Percentiles rank a stretch among this genome's conserved stretches.
Evolutionary conservation across 2,797 vertebrate species (phyloP).

Genomic region (Tangara arthus): DNA sequence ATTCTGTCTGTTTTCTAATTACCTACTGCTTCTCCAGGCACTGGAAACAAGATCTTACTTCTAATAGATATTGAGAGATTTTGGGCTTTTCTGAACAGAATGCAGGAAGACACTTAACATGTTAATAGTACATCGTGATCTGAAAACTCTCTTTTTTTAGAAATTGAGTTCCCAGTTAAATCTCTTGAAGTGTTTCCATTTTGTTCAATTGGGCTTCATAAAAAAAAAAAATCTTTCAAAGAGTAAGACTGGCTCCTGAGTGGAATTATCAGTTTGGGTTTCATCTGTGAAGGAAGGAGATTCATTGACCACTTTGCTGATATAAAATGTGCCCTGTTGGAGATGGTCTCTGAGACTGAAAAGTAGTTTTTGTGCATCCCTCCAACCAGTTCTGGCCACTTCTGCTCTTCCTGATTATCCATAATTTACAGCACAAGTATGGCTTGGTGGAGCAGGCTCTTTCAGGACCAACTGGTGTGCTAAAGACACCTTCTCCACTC

Average conservation of each 20-base stretch:
- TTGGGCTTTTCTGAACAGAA: not conserved
- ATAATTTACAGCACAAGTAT: not conserved
- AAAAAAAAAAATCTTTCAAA: not conserved
- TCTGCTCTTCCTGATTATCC: not conserved
- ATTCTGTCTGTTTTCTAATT: conserved; percentile 35
- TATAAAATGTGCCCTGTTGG: not conserved
- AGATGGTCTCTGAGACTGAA: not conserved
- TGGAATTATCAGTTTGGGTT: not conserved
- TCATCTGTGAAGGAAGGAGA: not conserved
- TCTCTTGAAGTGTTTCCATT: not conserved
- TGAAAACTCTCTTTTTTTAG: not conserved
- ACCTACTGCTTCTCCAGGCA: not conserved
- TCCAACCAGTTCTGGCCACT: not conserved
- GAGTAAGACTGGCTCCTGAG: not conserved
- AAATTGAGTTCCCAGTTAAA: not conserved
- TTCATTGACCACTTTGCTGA: not conserved
- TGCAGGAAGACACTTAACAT: not conserved
- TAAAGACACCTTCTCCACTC: not conserved
- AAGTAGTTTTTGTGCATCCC: not conserved
- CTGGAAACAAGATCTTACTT: not conserved
- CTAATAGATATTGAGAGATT: not conserved
- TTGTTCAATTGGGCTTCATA: not conserved
- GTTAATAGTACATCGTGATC: not conserved
- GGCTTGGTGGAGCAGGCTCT: not conserved
- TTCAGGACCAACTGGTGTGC: not conserved